Percentiles rank a stretch among this genome's conserved stretches.
These are phyloP conservation scores for Drepana arcuata DNA, from an alignment of 1,140 invertebrate genomes.

Conservation along the genomic window DNA sequence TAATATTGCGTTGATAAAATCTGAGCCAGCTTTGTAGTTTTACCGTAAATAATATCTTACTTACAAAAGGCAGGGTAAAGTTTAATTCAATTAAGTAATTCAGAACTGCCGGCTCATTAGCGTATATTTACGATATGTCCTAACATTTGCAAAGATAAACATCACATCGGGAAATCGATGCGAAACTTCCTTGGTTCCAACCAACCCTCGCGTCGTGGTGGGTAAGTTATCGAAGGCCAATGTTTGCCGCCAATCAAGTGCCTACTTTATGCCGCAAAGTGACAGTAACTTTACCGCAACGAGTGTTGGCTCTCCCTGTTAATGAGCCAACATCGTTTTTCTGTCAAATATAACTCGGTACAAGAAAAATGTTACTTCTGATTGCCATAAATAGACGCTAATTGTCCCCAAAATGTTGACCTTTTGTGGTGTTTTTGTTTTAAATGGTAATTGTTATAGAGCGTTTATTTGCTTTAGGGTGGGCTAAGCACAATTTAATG, in stretches of 20 bases:
- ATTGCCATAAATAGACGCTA: too few relatives aligned
- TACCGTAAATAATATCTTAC: too few relatives aligned
- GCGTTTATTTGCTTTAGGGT: too few relatives aligned
- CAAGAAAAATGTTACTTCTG: slow-evolving; percentile 19
- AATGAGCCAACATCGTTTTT: slow-evolving; percentile 57
- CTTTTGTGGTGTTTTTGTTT: too few relatives aligned
- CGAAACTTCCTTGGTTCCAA: too few relatives aligned
- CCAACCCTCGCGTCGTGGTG: slow-evolving; percentile 4
- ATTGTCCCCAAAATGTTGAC: too few relatives aligned
- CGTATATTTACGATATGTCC: slow-evolving; percentile 4
- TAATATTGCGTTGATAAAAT: too few relatives aligned
- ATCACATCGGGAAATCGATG: slow-evolving; percentile 16
- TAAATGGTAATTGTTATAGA: too few relatives aligned
- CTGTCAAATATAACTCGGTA: slow-evolving; percentile 34
- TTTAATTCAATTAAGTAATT: slow-evolving; percentile 33
- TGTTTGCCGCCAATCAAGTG: slow-evolving; percentile 53
- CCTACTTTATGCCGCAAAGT: slow-evolving; percentile 42
- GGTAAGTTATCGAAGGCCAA: slow-evolving; percentile 23
- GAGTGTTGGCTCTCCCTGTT: slow-evolving; percentile 39
- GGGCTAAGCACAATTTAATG: too few relatives aligned
- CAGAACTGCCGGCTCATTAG: slow-evolving; percentile 10
- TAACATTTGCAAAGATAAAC: too few relatives aligned
- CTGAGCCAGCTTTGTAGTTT: too few relatives aligned
- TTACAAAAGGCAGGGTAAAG: too few relatives aligned
- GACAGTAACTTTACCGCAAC: slow-evolving; percentile 55